phyloP scores from a whole-genome alignment of 2,113 vertebrate species.

The Atrichornis clamosus region DNA sequence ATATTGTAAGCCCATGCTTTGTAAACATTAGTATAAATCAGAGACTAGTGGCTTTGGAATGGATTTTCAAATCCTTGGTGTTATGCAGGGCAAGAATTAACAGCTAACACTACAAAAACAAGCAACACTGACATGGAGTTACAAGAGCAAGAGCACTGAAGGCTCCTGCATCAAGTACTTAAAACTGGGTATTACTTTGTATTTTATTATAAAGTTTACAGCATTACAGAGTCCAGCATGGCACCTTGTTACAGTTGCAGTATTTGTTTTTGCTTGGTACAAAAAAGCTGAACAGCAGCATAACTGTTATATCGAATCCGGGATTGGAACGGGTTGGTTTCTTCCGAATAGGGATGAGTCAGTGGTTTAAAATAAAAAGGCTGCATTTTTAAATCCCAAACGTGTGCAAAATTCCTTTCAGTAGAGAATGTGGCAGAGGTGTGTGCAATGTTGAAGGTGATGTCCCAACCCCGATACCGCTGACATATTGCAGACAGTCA shows the following conservation, averaged over 20 bases:
- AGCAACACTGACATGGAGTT: not conserved
- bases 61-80: not conserved
- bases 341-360: not conserved
- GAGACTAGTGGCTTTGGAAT: not conserved
- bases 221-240: slow-evolving; percentile 13
- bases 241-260: slow-evolving; percentile 9
- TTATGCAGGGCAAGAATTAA: not conserved
- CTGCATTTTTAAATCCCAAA: slow-evolving; percentile 17
- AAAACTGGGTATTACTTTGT: slow-evolving; percentile 11
- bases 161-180: not conserved
- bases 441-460: not conserved
- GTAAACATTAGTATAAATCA: not conserved
- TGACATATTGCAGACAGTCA: not conserved
- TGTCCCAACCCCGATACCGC: not conserved
- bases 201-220: slow-evolving; percentile 39
- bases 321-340: not conserved
- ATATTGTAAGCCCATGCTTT: not conserved
- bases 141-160: not conserved
- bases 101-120: not conserved
- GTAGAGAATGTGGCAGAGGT: not conserved
- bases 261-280: not conserved
- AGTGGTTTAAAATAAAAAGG: slow-evolving; percentile 3
- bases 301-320: not conserved
- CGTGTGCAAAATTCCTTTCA: slow-evolving; percentile 65
- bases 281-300: not conserved